Conservation (phyloP, 2,888 invertebrate genomes). For the Gastracanthus pulcherrimus region DNA sequence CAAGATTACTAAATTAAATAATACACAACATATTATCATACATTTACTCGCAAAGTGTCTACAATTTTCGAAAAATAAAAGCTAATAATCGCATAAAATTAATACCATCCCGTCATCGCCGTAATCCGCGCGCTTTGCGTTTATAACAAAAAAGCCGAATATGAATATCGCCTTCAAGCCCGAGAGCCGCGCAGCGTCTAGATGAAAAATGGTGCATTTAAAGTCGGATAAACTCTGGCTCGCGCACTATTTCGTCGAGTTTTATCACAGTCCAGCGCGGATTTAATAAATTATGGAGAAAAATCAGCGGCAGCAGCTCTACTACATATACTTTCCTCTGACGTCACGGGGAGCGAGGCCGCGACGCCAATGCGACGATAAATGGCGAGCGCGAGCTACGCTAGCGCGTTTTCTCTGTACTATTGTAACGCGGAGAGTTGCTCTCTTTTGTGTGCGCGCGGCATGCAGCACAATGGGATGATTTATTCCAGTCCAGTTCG, state of each 20-base stretch:
- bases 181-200: neutral
- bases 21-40: too few relatives aligned
- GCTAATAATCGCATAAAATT: too few relatives aligned
- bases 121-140: too few relatives aligned
- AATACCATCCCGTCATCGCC: too few relatives aligned
- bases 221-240: neutral
- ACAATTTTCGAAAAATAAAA: too few relatives aligned
- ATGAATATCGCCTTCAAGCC: neutral
- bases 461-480: slow-evolving; percentile 14
- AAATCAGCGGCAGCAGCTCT: slow-evolving; percentile 16
- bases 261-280: neutral
- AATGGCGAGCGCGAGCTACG: slow-evolving; percentile 18
- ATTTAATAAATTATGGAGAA: slow-evolving; percentile 17
- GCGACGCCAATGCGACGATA: slow-evolving; percentile 34
- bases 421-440: neutral
- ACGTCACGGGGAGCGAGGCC: slow-evolving; percentile 21
- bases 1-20: too few relatives aligned
- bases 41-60: too few relatives aligned
- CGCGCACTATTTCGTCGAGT: neutral
- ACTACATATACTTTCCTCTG: too few relatives aligned
- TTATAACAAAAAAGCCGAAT: too few relatives aligned
- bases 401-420: neutral
- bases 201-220: neutral
- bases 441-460: slow-evolving; percentile 21
- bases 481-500: slow-evolving; percentile 17